These are phyloP conservation scores for Steinernema feltiae DNA, from an alignment of 1,140 invertebrate genomes.

Conservation along the genomic window DNA sequence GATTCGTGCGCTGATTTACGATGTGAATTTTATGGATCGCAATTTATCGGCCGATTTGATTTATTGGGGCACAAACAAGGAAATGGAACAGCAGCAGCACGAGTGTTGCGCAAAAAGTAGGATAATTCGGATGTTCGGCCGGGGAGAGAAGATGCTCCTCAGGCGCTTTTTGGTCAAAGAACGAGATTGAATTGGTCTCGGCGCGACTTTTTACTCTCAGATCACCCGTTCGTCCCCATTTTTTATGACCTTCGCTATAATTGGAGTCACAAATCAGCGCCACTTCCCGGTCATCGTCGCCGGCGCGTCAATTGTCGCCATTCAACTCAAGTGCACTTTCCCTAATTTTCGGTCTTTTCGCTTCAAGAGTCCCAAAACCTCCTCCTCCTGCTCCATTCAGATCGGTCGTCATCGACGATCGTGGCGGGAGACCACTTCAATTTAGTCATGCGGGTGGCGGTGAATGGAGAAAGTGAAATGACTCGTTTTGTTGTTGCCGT, in stretches of 20 bases:
- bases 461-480: no score
- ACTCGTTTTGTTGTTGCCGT: no score
- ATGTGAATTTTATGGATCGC: no score
- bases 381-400: no score
- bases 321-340: constrained; percentile 7
- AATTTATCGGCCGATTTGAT: neutral
- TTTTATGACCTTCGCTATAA: neutral
- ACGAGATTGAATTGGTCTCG: neutral
- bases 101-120: no score
- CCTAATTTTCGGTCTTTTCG: constrained; percentile 5
- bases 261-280: neutral
- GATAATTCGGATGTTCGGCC: no score
- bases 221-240: neutral
- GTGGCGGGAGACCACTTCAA: neutral
- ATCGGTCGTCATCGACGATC: neutral
- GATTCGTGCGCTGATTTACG: neutral
- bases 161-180: neutral
- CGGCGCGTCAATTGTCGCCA: neutral
- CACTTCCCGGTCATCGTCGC: neutral
- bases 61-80: neutral
- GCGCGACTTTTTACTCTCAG: neutral
- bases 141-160: neutral
- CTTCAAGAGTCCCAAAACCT: no score
- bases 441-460: neutral
- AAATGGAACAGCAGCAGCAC: no score